phyloP scores from a whole-genome alignment of 2,797 vertebrate species.

The Crenichthys baileyi region DNA sequence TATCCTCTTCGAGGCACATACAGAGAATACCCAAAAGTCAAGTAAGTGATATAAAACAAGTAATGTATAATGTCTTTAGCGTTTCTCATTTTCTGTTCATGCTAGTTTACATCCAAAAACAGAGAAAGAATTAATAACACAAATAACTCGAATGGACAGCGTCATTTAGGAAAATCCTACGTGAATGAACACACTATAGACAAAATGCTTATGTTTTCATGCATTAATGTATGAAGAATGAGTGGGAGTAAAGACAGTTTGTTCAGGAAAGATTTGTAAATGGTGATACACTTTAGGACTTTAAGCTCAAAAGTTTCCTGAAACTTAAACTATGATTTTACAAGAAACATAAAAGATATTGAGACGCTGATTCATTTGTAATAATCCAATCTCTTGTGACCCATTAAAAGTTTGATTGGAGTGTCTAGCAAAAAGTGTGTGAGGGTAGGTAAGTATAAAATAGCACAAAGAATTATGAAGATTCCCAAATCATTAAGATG shows the following conservation, averaged over 20 bases:
- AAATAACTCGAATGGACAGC: background rate
- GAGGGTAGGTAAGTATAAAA: background rate
- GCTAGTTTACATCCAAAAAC: background rate
- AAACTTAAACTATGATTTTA: background rate
- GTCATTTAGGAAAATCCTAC: too few species aligned
- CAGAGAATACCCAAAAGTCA: background rate
- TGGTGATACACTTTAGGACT: background rate
- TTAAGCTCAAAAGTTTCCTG: background rate
- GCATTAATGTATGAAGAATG: background rate
- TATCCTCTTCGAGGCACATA: conserved; percentile 7
- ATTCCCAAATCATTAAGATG: background rate
- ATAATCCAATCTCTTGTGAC: background rate
- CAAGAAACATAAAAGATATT: background rate
- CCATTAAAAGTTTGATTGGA: background rate
- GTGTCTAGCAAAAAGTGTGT: background rate
- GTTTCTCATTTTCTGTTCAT: background rate
- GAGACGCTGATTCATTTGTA: background rate
- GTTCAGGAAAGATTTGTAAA: background rate
- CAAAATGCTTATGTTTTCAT: background rate
- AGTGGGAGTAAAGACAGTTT: background rate
- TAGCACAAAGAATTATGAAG: background rate
- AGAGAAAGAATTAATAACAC: background rate
- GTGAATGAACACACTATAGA: background rate
- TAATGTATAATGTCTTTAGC: background rate
- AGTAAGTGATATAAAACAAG: background rate